phyloP scores from a whole-genome alignment of 2,888 invertebrate genomes.

The Eulithis prunata region DNA sequence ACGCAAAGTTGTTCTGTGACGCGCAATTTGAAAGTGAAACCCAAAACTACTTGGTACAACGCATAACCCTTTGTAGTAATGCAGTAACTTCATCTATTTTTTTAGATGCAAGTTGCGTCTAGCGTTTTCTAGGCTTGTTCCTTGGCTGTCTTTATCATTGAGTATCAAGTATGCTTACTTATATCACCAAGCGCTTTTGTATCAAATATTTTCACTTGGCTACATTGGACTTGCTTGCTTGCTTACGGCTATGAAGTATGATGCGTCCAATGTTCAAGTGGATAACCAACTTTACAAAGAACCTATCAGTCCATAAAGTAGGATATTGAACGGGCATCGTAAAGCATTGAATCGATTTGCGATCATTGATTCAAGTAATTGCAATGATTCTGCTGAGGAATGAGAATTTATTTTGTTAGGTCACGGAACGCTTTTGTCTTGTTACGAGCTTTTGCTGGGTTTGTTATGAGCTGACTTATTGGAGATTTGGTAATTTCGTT shows the following conservation, averaged over 20 bases:
- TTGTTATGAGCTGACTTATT: neutral
- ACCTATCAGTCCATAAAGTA: conserved; percentile 52
- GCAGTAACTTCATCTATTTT: too few relatives aligned
- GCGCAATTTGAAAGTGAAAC: too few relatives aligned
- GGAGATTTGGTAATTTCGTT: neutral
- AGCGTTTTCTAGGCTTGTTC: too few relatives aligned
- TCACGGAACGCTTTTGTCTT: conserved; percentile 47
- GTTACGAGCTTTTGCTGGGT: conserved; percentile 17
- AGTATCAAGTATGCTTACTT: too few relatives aligned
- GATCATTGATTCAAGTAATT: conserved; percentile 74
- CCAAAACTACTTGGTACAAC: too few relatives aligned
- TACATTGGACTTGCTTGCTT: too few relatives aligned
- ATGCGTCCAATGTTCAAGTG: conserved; percentile 5
- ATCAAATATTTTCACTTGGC: too few relatives aligned
- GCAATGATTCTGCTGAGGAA: conserved; percentile 63
- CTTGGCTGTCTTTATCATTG: too few relatives aligned
- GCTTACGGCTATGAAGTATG: too few relatives aligned
- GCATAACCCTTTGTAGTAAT: too few relatives aligned
- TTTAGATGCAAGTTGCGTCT: too few relatives aligned
- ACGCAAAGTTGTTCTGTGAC: neutral
- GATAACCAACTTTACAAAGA: conserved; percentile 22
- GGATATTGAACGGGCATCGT: conserved; percentile 59
- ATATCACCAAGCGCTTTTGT: too few relatives aligned
- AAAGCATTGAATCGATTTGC: conserved; percentile 69
- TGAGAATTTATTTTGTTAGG: conserved; percentile 59